Percentiles rank a stretch among this genome's conserved stretches.
phyloP scores from a whole-genome alignment of 2,797 vertebrate species.

The Emys orbicularis region DNA sequence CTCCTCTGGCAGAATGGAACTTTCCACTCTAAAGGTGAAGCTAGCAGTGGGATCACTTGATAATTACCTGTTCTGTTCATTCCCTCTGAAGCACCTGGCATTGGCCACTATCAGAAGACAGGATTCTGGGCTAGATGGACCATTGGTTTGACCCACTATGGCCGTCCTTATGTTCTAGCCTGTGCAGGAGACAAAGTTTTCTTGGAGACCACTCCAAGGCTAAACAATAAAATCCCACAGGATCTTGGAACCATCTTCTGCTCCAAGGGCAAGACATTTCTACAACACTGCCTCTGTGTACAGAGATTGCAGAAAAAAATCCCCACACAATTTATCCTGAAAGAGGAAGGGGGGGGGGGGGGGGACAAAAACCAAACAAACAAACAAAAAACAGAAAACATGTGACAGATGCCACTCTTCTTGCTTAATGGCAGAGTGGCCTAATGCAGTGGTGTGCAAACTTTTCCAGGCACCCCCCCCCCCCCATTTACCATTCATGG shows the following conservation, averaged over 20 bases:
- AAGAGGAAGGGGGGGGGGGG: not conserved
- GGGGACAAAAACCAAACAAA: not conserved
- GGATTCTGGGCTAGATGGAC: no score
- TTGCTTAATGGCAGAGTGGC: not conserved
- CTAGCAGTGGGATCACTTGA: not conserved
- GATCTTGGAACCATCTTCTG: not conserved
- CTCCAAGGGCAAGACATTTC: not conserved
- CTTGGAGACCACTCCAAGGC: not conserved
- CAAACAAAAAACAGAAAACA: not conserved
- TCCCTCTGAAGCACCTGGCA: no score
- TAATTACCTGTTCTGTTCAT: no score
- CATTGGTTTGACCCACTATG: no score
- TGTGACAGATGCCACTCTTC: not conserved
- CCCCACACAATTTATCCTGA: not conserved
- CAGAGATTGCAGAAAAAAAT: not conserved
- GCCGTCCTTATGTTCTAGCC: not conserved
- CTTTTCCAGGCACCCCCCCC: not conserved
- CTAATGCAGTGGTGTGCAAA: not conserved
- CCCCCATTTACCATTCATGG: no score
- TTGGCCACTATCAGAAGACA: no score
- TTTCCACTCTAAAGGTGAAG: not conserved
- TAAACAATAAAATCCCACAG: not conserved
- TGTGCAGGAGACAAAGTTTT: not conserved
- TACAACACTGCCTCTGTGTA: not conserved
- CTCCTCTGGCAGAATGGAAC: not conserved